Evolutionary conservation across 2,888 invertebrate species (phyloP), one percentile per base, ranked within the genome.

Genomic region (Phengaris alcon): DNA sequence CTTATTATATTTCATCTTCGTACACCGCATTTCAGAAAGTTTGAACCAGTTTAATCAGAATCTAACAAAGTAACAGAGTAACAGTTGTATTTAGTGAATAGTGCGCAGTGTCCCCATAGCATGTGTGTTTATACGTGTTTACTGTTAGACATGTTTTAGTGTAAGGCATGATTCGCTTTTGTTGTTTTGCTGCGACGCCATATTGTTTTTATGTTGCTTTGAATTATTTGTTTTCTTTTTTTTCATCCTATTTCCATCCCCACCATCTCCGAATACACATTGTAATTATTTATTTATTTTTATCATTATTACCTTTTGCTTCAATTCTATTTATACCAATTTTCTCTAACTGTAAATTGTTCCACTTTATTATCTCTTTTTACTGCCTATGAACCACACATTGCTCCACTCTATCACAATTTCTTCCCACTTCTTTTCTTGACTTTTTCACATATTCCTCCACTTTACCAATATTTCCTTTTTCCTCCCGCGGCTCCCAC

Each of bases 151-250:
- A 74, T 52, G 69, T 74, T 73, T 81, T 75, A 76, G 78, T 76
- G 73, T 77, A 77, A 75, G 79, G 82, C 83, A 82, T 83, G 82
- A 76, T 76, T 75, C 80, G 92, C 92, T 91, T 92, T 79, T 87
- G 87, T 90, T 85, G 83, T 83, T 86, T 90, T 86, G 90, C 90
- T 90, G 91, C 90, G 83, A 83, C 83, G 88, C 90, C 85, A 82
- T 86, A 83, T 84, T 86, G 84, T 87, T 88, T 87, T 90, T 88
- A 87, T 90, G 90, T 91, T 89, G 92, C 92, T 93, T 93, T 91
- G 88, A 91, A 87, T 87, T 87, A 85, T 87, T 86, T 84, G 64
- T 87, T 84, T 85, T 85, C 88, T 87, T 85, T 82, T 83, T 85
- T 87, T 86, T 84, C 51, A 75, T 13, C 74, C 76, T 64, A 69